A percentile compares a stretch with the other conserved stretches of the same genome.
phyloP scores from a whole-genome alignment of 1,140 invertebrate genomes.

The Philotrypesis tridentata region DNA sequence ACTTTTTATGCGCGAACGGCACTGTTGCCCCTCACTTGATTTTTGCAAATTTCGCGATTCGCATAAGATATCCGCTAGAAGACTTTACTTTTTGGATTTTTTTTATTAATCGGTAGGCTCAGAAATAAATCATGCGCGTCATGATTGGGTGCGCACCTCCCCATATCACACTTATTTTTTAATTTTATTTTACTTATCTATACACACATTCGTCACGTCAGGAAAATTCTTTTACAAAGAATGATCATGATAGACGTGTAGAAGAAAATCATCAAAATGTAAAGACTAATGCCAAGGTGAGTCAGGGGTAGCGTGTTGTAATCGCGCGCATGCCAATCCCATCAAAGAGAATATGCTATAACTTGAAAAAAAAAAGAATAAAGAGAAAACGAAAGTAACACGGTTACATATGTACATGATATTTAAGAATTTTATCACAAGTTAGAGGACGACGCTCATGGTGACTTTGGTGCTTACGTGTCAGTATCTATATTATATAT shows the following conservation, averaged over 20 bases:
- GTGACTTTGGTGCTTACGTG: slow-evolving; percentile 46
- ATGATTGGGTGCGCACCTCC: slow-evolving; percentile 69
- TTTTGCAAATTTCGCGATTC: neutral
- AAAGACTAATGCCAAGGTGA: slow-evolving; percentile 42
- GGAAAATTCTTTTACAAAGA: slow-evolving; percentile 45
- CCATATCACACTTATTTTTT: slow-evolving; percentile 51
- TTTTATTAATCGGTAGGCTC: neutral
- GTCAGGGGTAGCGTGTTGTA: slow-evolving; percentile 61
- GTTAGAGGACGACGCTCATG: slow-evolving; percentile 45
- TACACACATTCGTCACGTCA: slow-evolving; percentile 8
- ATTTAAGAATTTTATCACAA: slow-evolving; percentile 38
- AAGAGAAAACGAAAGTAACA: slow-evolving; percentile 42
- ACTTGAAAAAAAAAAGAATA: slow-evolving; percentile 29
- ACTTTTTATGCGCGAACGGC: slow-evolving; percentile 47
- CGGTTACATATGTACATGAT: slow-evolving; percentile 7
- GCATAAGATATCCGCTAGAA: neutral
- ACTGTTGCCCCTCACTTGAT: slow-evolving; percentile 53
- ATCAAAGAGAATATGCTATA: slow-evolving; percentile 20
- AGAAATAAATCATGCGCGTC: slow-evolving; percentile 42
- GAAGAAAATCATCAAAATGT: slow-evolving; percentile 18
- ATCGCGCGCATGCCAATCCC: slow-evolving; percentile 35
- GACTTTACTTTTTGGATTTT: neutral
- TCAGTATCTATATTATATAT: slow-evolving; percentile 46
- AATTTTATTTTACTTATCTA: neutral
- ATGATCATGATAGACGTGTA: neutral